A percentile compares a stretch with the other conserved stretches of the same genome.
Conservation (phyloP, 1,140 invertebrate species). For the Lethrus apterus region DNA sequence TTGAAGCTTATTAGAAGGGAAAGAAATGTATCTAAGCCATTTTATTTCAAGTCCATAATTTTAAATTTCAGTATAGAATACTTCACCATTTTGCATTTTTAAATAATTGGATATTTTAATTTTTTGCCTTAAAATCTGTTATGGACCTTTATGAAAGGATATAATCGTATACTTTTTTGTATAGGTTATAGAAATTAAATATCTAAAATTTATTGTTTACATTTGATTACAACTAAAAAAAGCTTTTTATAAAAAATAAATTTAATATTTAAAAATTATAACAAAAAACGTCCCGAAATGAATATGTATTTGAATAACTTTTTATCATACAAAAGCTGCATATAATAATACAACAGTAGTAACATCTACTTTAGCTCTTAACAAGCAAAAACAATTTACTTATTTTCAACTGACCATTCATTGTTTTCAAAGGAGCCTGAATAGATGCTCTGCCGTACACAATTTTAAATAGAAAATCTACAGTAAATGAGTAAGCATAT, state of each 20-base stretch:
- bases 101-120: no score
- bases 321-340: constrained; percentile 9
- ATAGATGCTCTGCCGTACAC: constrained; percentile 6
- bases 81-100: no score
- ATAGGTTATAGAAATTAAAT: constrained; percentile 6
- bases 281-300: constrained; percentile 8
- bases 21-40: no score
- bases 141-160: no score
- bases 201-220: constrained; percentile 14
- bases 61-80: no score
- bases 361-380: constrained; percentile 8
- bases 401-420: not conserved
- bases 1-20: no score
- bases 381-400: not conserved
- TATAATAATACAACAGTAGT: constrained; percentile 9
- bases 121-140: no score
- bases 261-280: constrained; percentile 11
- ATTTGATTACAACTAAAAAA: constrained; percentile 13
- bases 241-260: constrained; percentile 14
- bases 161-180: no score
- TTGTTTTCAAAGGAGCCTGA: no score
- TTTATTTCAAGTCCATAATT: no score
- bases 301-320: constrained; percentile 7
- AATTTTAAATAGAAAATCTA: constrained; percentile 4
- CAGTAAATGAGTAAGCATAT: constrained; percentile 9